These are phyloP conservation scores for Sebastes elongatus DNA, from an alignment of 2,797 vertebrate species.

Conservation along the genomic window DNA sequence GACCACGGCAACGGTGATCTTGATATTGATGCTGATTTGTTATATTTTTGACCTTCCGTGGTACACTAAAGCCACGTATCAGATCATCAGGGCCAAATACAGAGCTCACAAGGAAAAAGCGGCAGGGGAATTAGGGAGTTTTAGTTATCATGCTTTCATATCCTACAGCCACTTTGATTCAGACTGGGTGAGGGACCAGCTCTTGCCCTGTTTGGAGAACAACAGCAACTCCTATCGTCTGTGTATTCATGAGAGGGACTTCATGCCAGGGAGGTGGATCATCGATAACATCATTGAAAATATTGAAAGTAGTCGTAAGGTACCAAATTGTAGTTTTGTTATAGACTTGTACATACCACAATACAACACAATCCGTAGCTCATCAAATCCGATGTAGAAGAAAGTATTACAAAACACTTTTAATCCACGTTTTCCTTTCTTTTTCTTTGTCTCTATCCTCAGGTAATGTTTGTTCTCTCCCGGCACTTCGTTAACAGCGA, in stretches of 20 bases:
- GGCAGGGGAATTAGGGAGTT: slow-evolving; percentile 13
- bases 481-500: slow-evolving; percentile 88
- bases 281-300: slow-evolving; percentile 94
- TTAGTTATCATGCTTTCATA: slow-evolving; percentile 87
- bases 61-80: slow-evolving; percentile 87
- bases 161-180: slow-evolving; percentile 89
- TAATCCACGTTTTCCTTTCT: background rate
- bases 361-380: background rate
- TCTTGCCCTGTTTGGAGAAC: slow-evolving; percentile 83
- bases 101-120: slow-evolving; percentile 71
- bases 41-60: slow-evolving; percentile 84
- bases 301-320: slow-evolving; percentile 88
- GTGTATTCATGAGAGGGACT: slow-evolving; percentile 91
- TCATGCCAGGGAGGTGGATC: slow-evolving; percentile 89
- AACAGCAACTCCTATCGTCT: slow-evolving; percentile 81
- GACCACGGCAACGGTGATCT: slow-evolving; percentile 69
- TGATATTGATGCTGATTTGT: slow-evolving; percentile 78
- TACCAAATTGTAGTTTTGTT: slow-evolving; percentile 35
- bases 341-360: background rate
- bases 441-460: background rate
- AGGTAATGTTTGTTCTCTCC: slow-evolving; percentile 88
- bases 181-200: slow-evolving; percentile 85
- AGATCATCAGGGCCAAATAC: slow-evolving; percentile 84
- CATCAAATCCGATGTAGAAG: background rate
- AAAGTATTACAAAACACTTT: background rate